Conservation (phyloP, 2,888 invertebrate genomes). For the Schrankia costaestrigalis region DNA sequence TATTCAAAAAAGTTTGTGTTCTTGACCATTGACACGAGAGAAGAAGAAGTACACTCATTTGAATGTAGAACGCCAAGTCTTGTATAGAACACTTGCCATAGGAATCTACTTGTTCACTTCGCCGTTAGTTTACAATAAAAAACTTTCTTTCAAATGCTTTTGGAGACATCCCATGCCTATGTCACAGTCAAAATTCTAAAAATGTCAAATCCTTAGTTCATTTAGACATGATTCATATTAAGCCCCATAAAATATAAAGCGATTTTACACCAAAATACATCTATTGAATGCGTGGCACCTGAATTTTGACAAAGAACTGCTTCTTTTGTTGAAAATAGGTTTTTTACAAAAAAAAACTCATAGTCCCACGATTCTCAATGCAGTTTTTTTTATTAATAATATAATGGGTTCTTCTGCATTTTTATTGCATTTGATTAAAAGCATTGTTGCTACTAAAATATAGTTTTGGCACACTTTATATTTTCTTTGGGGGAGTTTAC, state of each 20-base stretch:
- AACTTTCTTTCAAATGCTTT: no score
- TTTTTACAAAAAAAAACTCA: slow-evolving; percentile 49
- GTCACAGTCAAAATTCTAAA: not conserved
- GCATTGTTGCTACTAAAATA: slow-evolving; percentile 37
- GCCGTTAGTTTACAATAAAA: no score
- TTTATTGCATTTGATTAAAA: slow-evolving; percentile 55
- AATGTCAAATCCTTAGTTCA: slow-evolving; percentile 4
- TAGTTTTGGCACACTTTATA: slow-evolving; percentile 19
- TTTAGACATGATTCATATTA: slow-evolving; percentile 17
- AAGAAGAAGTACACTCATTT: no score
- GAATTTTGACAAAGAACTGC: slow-evolving; percentile 54
- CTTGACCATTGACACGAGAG: no score
- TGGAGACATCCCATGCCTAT: not conserved
- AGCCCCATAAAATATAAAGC: slow-evolving; percentile 16
- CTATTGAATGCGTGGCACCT: slow-evolving; percentile 56
- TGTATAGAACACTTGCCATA: no score
- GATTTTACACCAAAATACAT: slow-evolving; percentile 30
- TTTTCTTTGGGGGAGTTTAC: slow-evolving; percentile 9
- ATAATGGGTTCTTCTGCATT: slow-evolving; percentile 34
- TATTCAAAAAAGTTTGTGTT: no score
- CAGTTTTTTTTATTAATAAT: slow-evolving; percentile 56
- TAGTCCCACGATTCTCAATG: slow-evolving; percentile 61
- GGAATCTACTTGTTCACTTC: no score
- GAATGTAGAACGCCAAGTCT: no score
- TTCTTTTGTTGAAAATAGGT: slow-evolving; percentile 47